Conservation (phyloP, 2,797 vertebrate genomes). For the Antennarius maculatus region DNA sequence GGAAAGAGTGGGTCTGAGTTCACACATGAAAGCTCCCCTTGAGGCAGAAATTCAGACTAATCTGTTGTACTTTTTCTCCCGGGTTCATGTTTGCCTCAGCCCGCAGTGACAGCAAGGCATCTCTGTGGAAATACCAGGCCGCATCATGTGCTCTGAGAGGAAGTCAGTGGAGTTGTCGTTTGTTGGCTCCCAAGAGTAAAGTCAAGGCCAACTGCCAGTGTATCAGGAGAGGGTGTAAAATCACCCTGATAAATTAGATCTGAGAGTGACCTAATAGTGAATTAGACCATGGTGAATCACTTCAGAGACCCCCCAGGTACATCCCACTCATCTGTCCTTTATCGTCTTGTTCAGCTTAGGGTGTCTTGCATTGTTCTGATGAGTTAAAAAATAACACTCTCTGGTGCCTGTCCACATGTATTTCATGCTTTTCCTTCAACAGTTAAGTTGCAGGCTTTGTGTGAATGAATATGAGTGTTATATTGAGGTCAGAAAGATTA, state of each 20-base stretch:
- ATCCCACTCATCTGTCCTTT: slow-evolving; percentile 68
- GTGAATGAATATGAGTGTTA: slow-evolving; percentile 39
- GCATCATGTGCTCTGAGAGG: slow-evolving; percentile 9
- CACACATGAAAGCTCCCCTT: slow-evolving; percentile 49
- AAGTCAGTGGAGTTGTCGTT: slow-evolving; percentile 30
- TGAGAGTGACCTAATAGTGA: slow-evolving; percentile 63
- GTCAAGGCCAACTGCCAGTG: slow-evolving; percentile 33
- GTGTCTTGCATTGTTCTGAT: slow-evolving; percentile 46
- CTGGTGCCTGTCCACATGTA: slow-evolving; percentile 50
- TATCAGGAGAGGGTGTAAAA: slow-evolving; percentile 60
- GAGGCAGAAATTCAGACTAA: slow-evolving; percentile 54
- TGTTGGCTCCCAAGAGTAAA: slow-evolving; percentile 45
- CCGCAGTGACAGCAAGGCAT: slow-evolving; percentile 19
- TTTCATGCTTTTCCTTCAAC: slow-evolving; percentile 63
- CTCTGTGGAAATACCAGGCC: slow-evolving; percentile 28
- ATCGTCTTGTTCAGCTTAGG: slow-evolving; percentile 50
- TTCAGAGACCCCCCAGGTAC: slow-evolving; percentile 53
- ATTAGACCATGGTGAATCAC: slow-evolving; percentile 61
- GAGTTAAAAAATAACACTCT: slow-evolving; percentile 40
- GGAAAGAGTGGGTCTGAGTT: slow-evolving; percentile 39
- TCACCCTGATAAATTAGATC: slow-evolving; percentile 58
- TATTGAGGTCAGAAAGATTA: slow-evolving; percentile 17
- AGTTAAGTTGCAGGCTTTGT: slow-evolving; percentile 36
- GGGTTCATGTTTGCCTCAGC: slow-evolving; percentile 45
- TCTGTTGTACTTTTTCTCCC: slow-evolving; percentile 45